Base-by-base conservation (phyloP, 2,888 invertebrate genomes). In the Corbicula japonica region DNA sequence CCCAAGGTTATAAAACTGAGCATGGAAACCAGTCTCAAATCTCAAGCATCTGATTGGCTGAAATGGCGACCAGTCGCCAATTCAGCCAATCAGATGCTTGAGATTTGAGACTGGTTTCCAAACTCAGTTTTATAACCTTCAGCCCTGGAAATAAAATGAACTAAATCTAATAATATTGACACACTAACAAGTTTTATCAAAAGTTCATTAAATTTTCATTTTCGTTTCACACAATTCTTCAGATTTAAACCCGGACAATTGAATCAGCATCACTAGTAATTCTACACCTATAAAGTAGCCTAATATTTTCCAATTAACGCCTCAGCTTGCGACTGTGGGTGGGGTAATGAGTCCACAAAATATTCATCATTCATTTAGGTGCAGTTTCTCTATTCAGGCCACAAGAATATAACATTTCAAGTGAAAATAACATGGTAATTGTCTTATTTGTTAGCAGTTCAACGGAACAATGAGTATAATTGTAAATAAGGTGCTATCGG, bases 361-460 rank as follows among this genome's bases (percentile, higher is more conserved):
- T 66, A 66, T 66, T 66, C 66, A 66, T 66, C 52, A 48, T 66
- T 52, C 41, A 66, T 34, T 35, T 41, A 12, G 12, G 54, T 52
- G 18, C 26, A n/a, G 21, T 23, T 66, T 65, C 26, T 54, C 26
- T 34, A 66, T 66, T 66, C 54, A 66, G 26, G 15, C 38, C 26
- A 1, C 0, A 28, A 62, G 52, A 62, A 72, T 52, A 65, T 63
- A 58, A 28, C 35, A 65, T 62, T 71, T 79, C 74, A 79, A n/a
- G 66, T 79, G 79, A 74, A 79, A 79, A 70, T 74, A 74, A 75
- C 46, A 35, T 71, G 79, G 54, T 79, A 75, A 79, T 79, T 79
- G 69, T 66, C 41, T 46, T 71, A 60, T 79, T 74, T 74, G 70
- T 34, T 50, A 44, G 50, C 58, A 35, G 69, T 61, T 32, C 62